These are phyloP conservation scores for Epinephelus lanceolatus DNA, from an alignment of 2,113 vertebrate genomes.

Conservation along the genomic window DNA sequence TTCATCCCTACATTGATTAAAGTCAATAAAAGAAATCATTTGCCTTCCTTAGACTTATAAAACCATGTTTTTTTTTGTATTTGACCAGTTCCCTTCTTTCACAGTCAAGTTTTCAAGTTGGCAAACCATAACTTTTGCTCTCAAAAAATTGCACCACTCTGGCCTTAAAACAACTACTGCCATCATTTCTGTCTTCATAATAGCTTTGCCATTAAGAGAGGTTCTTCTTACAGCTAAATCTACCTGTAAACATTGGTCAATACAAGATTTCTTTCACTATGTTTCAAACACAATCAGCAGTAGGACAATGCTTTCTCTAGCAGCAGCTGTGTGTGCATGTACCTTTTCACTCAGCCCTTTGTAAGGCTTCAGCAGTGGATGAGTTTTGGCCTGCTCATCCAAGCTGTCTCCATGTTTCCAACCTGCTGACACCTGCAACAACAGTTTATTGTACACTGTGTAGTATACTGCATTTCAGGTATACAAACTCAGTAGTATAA, in stretches of 20 bases:
- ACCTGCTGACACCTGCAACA: constrained; percentile 89
- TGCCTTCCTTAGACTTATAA: background rate
- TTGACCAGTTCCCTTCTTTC: background rate
- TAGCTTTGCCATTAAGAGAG: background rate
- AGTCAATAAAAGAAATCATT: background rate
- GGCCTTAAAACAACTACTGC: background rate
- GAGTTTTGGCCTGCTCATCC: constrained; percentile 93
- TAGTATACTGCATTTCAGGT: background rate
- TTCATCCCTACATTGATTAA: background rate
- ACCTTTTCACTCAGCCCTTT: constrained; percentile 96
- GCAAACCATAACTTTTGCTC: background rate
- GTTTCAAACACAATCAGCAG: background rate
- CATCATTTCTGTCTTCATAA: background rate
- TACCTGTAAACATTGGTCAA: background rate
- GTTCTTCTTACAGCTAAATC: background rate
- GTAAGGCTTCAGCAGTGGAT: constrained; percentile 94
- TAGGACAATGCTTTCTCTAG: background rate
- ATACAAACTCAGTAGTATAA: background rate
- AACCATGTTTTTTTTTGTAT: too few relatives aligned
- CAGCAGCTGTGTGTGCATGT: constrained; percentile 31
- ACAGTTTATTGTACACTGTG: constrained; percentile 1
- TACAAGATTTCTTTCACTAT: background rate
- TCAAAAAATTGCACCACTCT: background rate
- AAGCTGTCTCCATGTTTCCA: constrained; percentile 92
- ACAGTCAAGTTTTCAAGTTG: background rate